Conservation (phyloP, 2,888 invertebrate species). For the Volucella inanis region DNA sequence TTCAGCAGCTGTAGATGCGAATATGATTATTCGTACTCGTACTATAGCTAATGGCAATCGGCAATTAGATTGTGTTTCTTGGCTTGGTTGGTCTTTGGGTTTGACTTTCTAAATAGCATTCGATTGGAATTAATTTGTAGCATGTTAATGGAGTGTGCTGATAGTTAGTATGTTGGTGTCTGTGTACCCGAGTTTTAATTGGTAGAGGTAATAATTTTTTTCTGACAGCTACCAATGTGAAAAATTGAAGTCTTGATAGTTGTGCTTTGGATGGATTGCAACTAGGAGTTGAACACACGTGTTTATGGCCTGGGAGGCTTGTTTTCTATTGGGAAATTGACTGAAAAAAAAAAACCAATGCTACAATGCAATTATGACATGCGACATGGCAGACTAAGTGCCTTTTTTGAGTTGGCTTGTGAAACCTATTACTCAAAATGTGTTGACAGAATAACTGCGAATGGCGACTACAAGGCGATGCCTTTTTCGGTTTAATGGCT, state of each 20-base stretch:
- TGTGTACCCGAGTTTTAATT: slow-evolving; percentile 7
- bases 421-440: too few relatives aligned
- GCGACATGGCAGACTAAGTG: too few relatives aligned
- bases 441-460: too few relatives aligned
- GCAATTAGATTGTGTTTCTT: slow-evolving; percentile 27
- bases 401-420: too few relatives aligned
- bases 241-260: slow-evolving; percentile 29
- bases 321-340: background rate
- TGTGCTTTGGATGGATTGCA: slow-evolving; percentile 25
- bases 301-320: background rate
- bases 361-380: too few relatives aligned
- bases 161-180: slow-evolving; percentile 12
- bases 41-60: slow-evolving; percentile 1
- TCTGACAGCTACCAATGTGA: slow-evolving; percentile 46
- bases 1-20: slow-evolving; percentile 31
- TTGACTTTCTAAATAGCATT: slow-evolving; percentile 69
- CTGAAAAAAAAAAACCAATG: too few relatives aligned
- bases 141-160: slow-evolving; percentile 43
- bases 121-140: slow-evolving; percentile 63
- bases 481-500: too few relatives aligned
- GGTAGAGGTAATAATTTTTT: slow-evolving; percentile 37
- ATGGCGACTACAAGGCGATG: too few relatives aligned
- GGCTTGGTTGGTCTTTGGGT: slow-evolving; percentile 2
- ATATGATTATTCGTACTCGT: too few relatives aligned
- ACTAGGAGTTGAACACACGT: background rate